Evolutionary conservation across 1,140 invertebrate species (phyloP).

Genomic region (Hylaeus volcanicus): DNA sequence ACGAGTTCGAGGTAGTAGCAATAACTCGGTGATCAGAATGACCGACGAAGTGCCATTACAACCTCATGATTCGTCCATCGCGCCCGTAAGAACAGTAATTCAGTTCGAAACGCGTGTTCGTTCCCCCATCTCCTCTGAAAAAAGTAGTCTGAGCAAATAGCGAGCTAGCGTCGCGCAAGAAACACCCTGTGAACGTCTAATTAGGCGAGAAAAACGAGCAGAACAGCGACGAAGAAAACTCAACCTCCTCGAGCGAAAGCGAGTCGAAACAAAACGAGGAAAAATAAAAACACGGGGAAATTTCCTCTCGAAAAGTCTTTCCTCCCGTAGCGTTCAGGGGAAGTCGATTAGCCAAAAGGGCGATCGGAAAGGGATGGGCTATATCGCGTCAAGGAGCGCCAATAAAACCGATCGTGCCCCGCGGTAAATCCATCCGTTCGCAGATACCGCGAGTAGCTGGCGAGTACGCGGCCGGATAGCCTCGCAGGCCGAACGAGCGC

Average conservation of each 20-base stretch:
- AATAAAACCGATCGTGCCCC: conserved; percentile 33
- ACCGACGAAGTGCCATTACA: conserved; percentile 42
- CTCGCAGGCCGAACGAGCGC: conserved; percentile 19
- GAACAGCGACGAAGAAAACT: not conserved
- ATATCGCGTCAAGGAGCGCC: not conserved
- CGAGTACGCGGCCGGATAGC: conserved; percentile 37
- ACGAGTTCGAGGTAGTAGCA: not conserved
- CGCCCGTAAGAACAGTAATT: conserved; percentile 29
- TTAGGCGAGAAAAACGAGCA: not conserved
- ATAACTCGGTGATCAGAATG: conserved; percentile 28
- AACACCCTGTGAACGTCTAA: conserved; percentile 19
- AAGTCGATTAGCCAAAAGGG: not conserved
- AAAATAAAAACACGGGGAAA: not conserved
- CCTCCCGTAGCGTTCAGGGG: not conserved
- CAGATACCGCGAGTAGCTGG: conserved; percentile 43
- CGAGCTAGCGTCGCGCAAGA: conserved; percentile 20
- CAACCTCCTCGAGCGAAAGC: no score
- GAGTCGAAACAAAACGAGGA: not conserved
- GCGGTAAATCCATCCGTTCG: conserved; percentile 41
- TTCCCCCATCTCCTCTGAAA: not conserved
- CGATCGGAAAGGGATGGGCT: not conserved
- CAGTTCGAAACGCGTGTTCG: conserved; percentile 25
- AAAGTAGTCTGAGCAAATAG: conserved; percentile 28
- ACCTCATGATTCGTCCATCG: conserved; percentile 50
- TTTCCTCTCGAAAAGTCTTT: not conserved